phyloP scores from a whole-genome alignment of 2,888 invertebrate species.

The Megalurothrips usitatus region DNA sequence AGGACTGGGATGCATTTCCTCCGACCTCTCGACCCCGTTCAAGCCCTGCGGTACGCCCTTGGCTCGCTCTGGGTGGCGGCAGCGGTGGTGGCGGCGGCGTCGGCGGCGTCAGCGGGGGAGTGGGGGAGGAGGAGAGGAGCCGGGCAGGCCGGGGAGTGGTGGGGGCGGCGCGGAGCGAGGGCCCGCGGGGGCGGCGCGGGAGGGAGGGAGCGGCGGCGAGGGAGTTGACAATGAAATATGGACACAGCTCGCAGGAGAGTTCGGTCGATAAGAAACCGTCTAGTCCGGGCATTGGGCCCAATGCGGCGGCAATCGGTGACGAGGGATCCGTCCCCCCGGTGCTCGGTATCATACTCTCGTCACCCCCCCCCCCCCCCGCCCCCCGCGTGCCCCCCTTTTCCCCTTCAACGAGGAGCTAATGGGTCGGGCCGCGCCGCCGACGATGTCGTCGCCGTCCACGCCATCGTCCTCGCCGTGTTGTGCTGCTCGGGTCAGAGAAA shows the following conservation, averaged over 20 bases:
- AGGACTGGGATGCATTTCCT: neutral
- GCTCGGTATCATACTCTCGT: neutral
- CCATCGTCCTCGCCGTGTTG: neutral
- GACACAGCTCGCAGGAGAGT: slow-evolving; percentile 23
- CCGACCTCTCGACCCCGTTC: slow-evolving; percentile 1
- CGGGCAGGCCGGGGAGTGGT: neutral
- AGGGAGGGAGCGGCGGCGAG: slow-evolving; percentile 2
- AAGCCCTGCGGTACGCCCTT: neutral
- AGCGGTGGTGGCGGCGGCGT: neutral
- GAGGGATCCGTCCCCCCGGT: neutral
- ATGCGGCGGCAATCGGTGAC: slow-evolving; percentile 10
- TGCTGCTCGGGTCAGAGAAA: slow-evolving; percentile 13
- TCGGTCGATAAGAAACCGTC: slow-evolving; percentile 24
- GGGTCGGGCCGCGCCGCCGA: neutral
- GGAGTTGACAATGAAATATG: slow-evolving; percentile 26
- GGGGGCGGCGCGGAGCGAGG: neutral
- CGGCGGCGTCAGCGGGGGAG: neutral
- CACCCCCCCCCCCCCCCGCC: neutral
- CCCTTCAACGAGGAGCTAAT: neutral
- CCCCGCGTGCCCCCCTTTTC: neutral
- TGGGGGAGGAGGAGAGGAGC: neutral
- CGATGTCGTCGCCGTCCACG: neutral
- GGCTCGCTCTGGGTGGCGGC: neutral
- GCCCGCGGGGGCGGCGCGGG: neutral
- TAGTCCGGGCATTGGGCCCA: slow-evolving; percentile 9